These are phyloP conservation scores for Theristicus caerulescens DNA, from an alignment of 2,113 vertebrate species.

Conservation along the genomic window DNA sequence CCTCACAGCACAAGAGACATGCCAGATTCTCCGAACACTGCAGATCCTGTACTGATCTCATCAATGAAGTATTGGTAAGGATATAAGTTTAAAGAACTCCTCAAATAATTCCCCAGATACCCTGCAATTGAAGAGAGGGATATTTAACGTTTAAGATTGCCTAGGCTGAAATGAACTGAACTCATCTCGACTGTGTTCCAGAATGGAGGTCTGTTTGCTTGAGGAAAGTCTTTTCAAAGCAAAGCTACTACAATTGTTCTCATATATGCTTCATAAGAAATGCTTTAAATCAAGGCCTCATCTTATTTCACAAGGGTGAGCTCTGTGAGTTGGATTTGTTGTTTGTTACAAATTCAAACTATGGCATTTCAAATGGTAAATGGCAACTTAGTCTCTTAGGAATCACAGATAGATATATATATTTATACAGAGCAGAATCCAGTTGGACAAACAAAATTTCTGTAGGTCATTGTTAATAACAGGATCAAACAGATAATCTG, in stretches of 20 bases:
- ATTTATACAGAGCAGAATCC: background rate
- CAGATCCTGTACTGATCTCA: background rate
- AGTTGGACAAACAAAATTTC: background rate
- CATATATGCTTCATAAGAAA: background rate
- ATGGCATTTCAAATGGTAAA: background rate
- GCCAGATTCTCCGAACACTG: background rate
- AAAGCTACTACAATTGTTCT: background rate
- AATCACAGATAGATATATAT: background rate
- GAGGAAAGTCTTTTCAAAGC: background rate
- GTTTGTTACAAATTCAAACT: background rate
- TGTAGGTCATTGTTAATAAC: background rate
- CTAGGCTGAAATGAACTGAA: background rate
- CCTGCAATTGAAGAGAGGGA: background rate
- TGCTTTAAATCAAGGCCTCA: background rate
- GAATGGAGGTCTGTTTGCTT: background rate
- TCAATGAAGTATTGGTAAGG: background rate
- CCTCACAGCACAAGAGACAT: background rate
- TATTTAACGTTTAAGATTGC: background rate
- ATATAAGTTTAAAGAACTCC: background rate
- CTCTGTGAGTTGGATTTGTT: background rate
- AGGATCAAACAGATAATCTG: background rate
- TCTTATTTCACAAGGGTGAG: background rate
- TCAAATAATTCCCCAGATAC: background rate
- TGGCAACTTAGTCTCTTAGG: background rate
- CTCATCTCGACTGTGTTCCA: background rate